A percentile compares a stretch with the other conserved stretches of the same genome.
phyloP scores from a whole-genome alignment of 2,797 vertebrate species.

The Kryptolebias ocellatus region DNA sequence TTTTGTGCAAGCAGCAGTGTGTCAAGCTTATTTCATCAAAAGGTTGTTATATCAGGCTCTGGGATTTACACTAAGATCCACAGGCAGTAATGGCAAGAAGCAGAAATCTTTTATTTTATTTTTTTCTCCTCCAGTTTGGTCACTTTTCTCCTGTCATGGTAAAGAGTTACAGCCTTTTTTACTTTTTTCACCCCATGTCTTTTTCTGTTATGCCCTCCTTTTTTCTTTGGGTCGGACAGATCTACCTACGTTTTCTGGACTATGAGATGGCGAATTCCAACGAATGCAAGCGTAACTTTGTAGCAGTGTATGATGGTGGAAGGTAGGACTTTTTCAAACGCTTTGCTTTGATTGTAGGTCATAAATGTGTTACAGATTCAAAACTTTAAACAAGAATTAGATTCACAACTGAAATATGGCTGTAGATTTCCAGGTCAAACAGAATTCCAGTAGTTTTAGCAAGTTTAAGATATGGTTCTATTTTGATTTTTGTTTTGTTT shows the following conservation, averaged over 20 bases:
- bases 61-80: slow-evolving; percentile 43
- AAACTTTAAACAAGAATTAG: no score
- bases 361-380: no score
- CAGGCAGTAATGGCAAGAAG: slow-evolving; percentile 22
- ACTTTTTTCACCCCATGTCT: slow-evolving; percentile 26
- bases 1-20: slow-evolving; percentile 53
- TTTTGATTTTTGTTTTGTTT: not conserved
- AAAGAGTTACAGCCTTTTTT: not conserved
- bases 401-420: no score
- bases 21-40: slow-evolving; percentile 63
- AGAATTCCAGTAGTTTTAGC: not conserved
- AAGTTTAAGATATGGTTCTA: not conserved
- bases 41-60: slow-evolving; percentile 42
- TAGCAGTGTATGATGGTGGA: slow-evolving; percentile 97
- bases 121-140: slow-evolving; percentile 10
- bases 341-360: slow-evolving; percentile 1
- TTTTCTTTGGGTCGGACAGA: slow-evolving; percentile 76
- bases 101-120: slow-evolving; percentile 28
- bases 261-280: slow-evolving; percentile 99
- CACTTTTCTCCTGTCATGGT: slow-evolving; percentile 11
- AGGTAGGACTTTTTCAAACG: slow-evolving; percentile 63
- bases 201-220: slow-evolving; percentile 10
- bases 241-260: slow-evolving; percentile 97
- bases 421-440: no score
- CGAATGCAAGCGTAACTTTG: slow-evolving; percentile 98